Percentiles rank a stretch among this genome's conserved stretches.
Conservation (phyloP, 2,797 vertebrate species). For the Premnoplex brunnescens region DNA sequence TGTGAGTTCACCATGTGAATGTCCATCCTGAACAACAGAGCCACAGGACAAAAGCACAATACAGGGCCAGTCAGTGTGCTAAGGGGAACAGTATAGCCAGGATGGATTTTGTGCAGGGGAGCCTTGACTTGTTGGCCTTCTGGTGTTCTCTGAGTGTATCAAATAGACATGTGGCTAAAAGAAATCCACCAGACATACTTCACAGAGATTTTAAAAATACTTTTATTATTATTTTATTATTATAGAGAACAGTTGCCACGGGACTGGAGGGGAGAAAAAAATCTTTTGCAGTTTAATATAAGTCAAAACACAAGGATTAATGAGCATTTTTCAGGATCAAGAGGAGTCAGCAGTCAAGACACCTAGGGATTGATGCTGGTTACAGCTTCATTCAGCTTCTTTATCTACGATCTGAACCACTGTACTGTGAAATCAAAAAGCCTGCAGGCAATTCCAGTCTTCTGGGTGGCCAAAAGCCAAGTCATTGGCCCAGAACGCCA, state of each 20-base stretch:
- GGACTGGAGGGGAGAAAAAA: fast-evolving
- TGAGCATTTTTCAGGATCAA: background rate
- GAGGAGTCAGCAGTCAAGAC: background rate
- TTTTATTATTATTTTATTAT: background rate
- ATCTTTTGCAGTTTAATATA: background rate
- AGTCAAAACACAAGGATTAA: background rate
- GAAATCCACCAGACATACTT: background rate
- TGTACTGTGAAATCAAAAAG: background rate
- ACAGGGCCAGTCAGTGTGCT: fast-evolving
- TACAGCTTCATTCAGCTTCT: background rate
- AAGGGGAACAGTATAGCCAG: background rate
- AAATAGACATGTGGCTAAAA: background rate
- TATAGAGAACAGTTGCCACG: background rate
- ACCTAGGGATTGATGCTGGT: background rate
- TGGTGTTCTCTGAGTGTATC: background rate
- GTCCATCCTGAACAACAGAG: background rate
- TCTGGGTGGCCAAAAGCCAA: background rate
- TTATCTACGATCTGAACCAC: background rate
- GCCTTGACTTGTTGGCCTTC: background rate
- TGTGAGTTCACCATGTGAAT: background rate
- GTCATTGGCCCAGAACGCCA: background rate
- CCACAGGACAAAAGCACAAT: background rate
- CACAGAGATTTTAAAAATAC: background rate
- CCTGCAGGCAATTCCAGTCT: background rate
- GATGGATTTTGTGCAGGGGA: background rate